A percentile compares a stretch with the other conserved stretches of the same genome.
These are phyloP conservation scores for Macaca mulatta DNA, from an alignment of 2,113 vertebrate species.

Conservation along the genomic window DNA sequence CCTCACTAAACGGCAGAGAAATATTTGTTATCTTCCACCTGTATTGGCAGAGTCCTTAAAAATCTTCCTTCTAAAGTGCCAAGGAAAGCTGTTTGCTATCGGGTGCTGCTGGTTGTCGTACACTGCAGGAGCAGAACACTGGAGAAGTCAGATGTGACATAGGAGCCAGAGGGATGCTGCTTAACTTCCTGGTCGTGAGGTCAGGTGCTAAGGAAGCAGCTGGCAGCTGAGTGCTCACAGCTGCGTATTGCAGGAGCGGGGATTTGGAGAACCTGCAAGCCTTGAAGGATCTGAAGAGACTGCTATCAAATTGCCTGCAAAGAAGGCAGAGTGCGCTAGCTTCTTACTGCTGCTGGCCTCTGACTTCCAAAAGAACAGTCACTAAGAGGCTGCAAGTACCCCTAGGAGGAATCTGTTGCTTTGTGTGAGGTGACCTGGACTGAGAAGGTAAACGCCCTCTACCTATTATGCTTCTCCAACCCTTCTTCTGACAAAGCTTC, in stretches of 20 bases:
- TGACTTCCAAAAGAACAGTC: accelerated
- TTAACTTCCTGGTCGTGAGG: not conserved
- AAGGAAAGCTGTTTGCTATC: not conserved
- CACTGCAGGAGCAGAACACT: not conserved
- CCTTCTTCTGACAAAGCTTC: not conserved
- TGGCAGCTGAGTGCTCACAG: not conserved
- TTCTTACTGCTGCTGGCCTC: not conserved
- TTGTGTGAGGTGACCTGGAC: not conserved
- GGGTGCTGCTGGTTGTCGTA: not conserved
- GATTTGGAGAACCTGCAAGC: not conserved
- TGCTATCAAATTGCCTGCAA: no score
- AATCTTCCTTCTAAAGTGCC: not conserved
- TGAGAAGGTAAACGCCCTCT: not conserved
- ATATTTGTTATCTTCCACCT: not conserved
- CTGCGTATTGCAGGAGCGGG: no score
- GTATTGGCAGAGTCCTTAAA: not conserved
- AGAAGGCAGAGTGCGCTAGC: accelerated
- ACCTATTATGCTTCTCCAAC: not conserved
- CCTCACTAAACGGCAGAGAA: not conserved
- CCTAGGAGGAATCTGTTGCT: accelerated
- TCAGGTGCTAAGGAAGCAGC: not conserved
- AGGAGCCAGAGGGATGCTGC: not conserved
- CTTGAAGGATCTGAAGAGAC: not conserved
- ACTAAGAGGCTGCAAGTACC: not conserved
- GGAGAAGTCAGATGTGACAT: not conserved